Evolutionary conservation across 2,797 vertebrate genomes (phyloP).

Genomic region (Monodelphis domestica): DNA sequence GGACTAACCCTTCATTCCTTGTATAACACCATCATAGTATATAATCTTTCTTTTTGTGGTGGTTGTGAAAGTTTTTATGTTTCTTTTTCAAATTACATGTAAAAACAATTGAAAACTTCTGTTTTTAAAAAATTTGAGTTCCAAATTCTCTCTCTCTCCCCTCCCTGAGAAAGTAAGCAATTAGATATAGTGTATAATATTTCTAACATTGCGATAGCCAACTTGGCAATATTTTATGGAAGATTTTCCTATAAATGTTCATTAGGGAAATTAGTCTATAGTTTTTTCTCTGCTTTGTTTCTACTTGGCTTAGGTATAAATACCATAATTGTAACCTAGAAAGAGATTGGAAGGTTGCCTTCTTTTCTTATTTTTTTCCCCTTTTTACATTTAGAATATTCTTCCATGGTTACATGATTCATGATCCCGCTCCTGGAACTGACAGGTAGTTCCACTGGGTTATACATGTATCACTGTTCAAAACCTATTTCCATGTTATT

Average conservation of each 20-base stretch:
- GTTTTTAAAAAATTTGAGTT: neutral
- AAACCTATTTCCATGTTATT: too few relatives aligned
- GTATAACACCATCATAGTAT: neutral
- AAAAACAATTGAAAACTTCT: neutral
- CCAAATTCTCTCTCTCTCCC: neutral
- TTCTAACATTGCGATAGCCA: neutral
- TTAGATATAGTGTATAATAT: neutral
- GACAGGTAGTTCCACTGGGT: too few relatives aligned
- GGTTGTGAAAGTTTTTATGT: neutral
- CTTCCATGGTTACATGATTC: too few relatives aligned
- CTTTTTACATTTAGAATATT: too few relatives aligned
- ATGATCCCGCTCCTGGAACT: too few relatives aligned
- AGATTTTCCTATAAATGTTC: neutral
- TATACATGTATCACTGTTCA: too few relatives aligned
- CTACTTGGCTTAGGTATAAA: neutral
- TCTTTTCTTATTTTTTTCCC: neutral
- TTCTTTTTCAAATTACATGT: neutral
- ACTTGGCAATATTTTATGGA: neutral
- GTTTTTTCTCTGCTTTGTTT: neutral
- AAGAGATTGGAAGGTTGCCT: neutral
- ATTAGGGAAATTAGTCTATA: neutral
- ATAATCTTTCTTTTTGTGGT: neutral
- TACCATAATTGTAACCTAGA: neutral
- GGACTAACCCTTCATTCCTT: neutral
- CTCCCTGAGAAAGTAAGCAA: neutral